phyloP scores from a whole-genome alignment of 1,140 invertebrate genomes.

The Drosophila pectinifera region DNA sequence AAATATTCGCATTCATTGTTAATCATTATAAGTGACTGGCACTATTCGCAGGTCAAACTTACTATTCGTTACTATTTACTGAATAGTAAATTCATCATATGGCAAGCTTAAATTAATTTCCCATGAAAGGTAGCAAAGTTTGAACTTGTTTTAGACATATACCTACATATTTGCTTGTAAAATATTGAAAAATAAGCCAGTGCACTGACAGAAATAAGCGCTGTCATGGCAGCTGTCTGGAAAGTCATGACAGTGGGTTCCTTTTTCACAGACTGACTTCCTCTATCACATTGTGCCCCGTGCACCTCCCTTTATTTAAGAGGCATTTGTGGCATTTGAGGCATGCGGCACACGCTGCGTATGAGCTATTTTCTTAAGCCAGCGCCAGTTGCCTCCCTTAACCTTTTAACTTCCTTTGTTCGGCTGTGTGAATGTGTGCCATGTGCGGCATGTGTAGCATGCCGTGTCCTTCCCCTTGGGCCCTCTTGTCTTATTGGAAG shows the following conservation, averaged over 20 bases:
- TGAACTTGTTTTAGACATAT: neutral
- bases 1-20: neutral
- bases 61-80: slow-evolving; percentile 2
- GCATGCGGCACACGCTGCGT: slow-evolving; percentile 73
- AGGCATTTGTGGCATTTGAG: slow-evolving; percentile 73
- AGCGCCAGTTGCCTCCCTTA: slow-evolving; percentile 38
- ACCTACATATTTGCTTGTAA: slow-evolving; percentile 9
- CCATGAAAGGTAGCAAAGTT: neutral
- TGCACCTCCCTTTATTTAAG: slow-evolving; percentile 20
- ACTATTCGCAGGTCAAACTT: too few relatives aligned
- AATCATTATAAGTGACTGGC: slow-evolving; percentile 17
- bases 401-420: slow-evolving; percentile 39
- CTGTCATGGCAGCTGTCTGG: slow-evolving; percentile 45
- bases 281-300: neutral
- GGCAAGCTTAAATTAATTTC: neutral
- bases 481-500: slow-evolving; percentile 55
- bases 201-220: slow-evolving; percentile 31
- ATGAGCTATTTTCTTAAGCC: slow-evolving; percentile 76
- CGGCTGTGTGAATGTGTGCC: slow-evolving; percentile 32
- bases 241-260: slow-evolving; percentile 29
- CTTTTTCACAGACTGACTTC: slow-evolving; percentile 6
- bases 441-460: slow-evolving; percentile 44
- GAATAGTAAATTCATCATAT: neutral
- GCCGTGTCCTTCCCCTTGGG: slow-evolving; percentile 11
- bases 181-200: slow-evolving; percentile 31